A percentile compares a stretch with the other conserved stretches of the same genome.
Evolutionary conservation across 2,113 vertebrate species (phyloP).

Genomic region (Stegastes partitus): DNA sequence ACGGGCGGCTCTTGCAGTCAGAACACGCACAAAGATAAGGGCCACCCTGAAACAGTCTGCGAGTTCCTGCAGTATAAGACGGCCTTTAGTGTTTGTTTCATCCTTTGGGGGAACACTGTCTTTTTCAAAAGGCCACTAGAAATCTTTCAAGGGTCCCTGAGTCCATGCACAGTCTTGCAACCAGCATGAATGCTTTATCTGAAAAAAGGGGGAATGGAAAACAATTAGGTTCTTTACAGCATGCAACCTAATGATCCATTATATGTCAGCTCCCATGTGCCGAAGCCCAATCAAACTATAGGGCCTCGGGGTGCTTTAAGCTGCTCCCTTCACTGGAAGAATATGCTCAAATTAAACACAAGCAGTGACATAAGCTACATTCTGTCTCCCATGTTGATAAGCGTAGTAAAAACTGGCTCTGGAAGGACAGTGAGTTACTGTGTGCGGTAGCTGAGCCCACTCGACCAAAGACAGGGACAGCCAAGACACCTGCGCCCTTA

Average conservation of each 20-base stretch:
- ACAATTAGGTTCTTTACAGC: conserved; percentile 31
- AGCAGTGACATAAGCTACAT: conserved; percentile 23
- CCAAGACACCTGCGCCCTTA: conserved; percentile 45
- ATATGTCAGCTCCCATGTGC: conserved; percentile 36
- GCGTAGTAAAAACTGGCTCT: conserved; percentile 12
- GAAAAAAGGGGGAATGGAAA: conserved; percentile 37
- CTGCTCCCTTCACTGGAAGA: conserved; percentile 26
- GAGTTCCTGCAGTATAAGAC: no score
- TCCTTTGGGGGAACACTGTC: background rate
- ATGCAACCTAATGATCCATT: conserved; percentile 32
- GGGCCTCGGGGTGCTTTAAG: conserved; percentile 34
- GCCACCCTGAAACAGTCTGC: no score
- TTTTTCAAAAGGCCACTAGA: background rate
- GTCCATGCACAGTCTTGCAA: background rate
- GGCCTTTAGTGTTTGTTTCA: background rate
- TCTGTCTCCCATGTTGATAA: conserved; percentile 30
- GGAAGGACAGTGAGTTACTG: conserved; percentile 16
- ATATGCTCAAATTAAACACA: conserved; percentile 36
- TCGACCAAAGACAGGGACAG: conserved; percentile 2
- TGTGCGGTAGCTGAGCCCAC: conserved; percentile 12
- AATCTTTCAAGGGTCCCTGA: background rate
- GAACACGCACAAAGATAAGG: no score
- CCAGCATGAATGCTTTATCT: background rate
- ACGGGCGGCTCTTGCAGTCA: no score
- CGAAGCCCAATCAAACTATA: conserved; percentile 14